These are phyloP conservation scores for Streblospio benedicti DNA, from an alignment of 1,140 invertebrate species.

Conservation along the genomic window DNA sequence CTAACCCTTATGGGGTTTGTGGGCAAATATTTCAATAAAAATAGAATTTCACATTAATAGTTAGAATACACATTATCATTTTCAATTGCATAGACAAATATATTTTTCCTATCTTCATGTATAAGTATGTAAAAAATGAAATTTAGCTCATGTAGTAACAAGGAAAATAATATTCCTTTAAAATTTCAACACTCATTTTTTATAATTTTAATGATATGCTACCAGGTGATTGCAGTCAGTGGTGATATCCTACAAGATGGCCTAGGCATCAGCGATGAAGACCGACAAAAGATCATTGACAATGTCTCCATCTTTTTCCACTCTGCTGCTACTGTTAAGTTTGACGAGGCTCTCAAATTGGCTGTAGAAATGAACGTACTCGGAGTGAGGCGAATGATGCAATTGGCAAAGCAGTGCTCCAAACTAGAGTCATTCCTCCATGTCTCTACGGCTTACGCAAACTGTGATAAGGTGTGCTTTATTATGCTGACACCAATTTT, in stretches of 20 bases:
- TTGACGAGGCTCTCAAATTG: constrained; percentile 83
- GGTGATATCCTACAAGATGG: constrained; percentile 85
- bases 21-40: too few relatives aligned
- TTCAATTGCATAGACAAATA: too few relatives aligned
- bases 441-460: constrained; percentile 52
- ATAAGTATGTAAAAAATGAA: too few relatives aligned
- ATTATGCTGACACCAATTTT: too few relatives aligned
- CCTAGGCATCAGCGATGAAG: constrained; percentile 72
- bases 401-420: constrained; percentile 44
- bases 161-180: too few relatives aligned
- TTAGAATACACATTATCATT: too few relatives aligned
- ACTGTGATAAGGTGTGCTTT: too few relatives aligned
- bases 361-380: constrained; percentile 51
- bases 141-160: too few relatives aligned
- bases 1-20: too few relatives aligned
- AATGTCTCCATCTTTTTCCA: constrained; percentile 91
- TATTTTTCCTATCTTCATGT: too few relatives aligned
- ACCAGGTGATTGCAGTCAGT: constrained; percentile 66
- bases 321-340: constrained; percentile 94
- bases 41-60: too few relatives aligned
- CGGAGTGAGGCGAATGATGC: constrained; percentile 46
- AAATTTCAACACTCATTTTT: too few relatives aligned
- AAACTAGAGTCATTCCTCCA: constrained; percentile 47
- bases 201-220: constrained; percentile 36
- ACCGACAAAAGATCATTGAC: constrained; percentile 62